These are phyloP conservation scores for Neopipo cinnamomea DNA, from an alignment of 2,113 vertebrate genomes.

Conservation along the genomic window DNA sequence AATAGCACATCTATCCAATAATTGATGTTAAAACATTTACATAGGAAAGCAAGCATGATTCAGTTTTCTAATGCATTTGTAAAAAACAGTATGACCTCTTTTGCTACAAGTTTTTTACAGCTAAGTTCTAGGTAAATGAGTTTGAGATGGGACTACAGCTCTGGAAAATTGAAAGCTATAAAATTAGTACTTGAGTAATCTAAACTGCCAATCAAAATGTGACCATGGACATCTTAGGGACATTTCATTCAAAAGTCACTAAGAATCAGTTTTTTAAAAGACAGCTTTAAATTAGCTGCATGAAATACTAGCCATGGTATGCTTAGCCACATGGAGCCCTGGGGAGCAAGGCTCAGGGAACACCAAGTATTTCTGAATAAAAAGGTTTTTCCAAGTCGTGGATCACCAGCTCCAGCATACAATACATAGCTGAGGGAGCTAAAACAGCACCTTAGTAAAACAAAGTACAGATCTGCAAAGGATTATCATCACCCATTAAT, in stretches of 20 bases:
- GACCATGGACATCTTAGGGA: background rate
- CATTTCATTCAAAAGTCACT: background rate
- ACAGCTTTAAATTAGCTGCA: background rate
- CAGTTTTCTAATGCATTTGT: slow-evolving; percentile 32
- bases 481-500: background rate
- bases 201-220: background rate
- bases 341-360: background rate
- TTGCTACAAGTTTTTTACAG: slow-evolving; percentile 16
- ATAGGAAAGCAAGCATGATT: slow-evolving; percentile 52
- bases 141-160: slow-evolving; percentile 20
- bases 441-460: background rate
- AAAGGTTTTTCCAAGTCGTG: background rate
- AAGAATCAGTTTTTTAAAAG: background rate
- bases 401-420: background rate
- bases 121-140: slow-evolving; percentile 24
- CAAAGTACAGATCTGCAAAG: background rate
- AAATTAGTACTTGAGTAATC: background rate
- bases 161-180: slow-evolving; percentile 12
- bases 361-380: background rate
- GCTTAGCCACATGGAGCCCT: background rate
- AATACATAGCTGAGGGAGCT: background rate
- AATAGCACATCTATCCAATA: slow-evolving; percentile 48
- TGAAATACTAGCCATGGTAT: background rate
- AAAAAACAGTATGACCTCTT: background rate
- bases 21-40: slow-evolving; percentile 67